phyloP scores from a whole-genome alignment of 1,140 invertebrate species.

The Diploscapter pachys region DNA sequence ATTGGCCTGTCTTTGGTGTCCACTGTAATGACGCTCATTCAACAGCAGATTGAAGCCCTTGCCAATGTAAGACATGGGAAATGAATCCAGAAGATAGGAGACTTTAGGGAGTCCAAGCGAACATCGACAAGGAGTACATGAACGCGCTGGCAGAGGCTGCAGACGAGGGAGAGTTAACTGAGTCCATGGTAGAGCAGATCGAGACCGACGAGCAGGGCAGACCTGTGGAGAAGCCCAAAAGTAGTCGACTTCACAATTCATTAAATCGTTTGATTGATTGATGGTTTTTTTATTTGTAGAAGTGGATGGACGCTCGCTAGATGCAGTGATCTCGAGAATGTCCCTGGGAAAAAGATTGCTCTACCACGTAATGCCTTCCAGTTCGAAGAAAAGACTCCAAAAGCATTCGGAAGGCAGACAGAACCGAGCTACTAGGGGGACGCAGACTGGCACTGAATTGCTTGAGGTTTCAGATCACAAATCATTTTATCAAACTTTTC shows the following conservation, averaged over 20 bases:
- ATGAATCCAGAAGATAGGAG: not conserved
- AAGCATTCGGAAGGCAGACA: slow-evolving; percentile 20
- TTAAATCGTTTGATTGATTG: not conserved
- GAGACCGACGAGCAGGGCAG: slow-evolving; percentile 4
- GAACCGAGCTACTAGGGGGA: slow-evolving; percentile 19
- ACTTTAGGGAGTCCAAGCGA: slow-evolving; percentile 31
- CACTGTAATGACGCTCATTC: slow-evolving; percentile 29
- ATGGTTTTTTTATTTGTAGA: not conserved
- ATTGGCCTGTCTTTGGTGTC: slow-evolving; percentile 35
- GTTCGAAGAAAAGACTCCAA: slow-evolving; percentile 22
- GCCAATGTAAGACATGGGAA: slow-evolving; percentile 13
- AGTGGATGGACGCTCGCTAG: slow-evolving; percentile 12
- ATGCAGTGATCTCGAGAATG: slow-evolving; percentile 35
- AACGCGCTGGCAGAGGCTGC: slow-evolving; percentile 23
- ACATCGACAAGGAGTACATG: slow-evolving; percentile 34
- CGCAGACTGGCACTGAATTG: slow-evolving; percentile 21
- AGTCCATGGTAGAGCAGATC: not conserved
- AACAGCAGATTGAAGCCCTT: slow-evolving; percentile 34
- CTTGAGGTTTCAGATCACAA: slow-evolving; percentile 7
- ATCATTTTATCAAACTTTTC: not conserved
- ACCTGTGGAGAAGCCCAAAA: slow-evolving; percentile 8
- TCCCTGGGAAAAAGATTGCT: slow-evolving; percentile 9
- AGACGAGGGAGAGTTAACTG: slow-evolving; percentile 28
- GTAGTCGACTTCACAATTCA: not conserved
- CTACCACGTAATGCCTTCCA: slow-evolving; percentile 27